phyloP scores from a whole-genome alignment of 1,140 invertebrate species.

The Myzus persicae region DNA sequence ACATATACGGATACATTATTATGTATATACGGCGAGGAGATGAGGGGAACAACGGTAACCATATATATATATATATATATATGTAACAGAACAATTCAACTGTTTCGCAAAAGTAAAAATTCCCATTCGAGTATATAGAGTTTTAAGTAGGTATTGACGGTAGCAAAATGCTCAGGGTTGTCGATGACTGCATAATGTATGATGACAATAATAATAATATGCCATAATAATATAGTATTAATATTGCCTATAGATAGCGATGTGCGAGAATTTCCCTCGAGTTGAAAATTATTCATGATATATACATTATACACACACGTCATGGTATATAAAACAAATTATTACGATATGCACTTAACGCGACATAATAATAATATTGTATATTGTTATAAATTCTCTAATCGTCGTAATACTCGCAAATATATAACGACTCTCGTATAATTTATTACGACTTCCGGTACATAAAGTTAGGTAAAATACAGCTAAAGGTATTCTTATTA shows the following conservation, averaged over 20 bases:
- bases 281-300: slow-evolving; percentile 17
- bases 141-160: not conserved
- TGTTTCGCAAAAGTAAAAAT: not conserved
- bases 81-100: not conserved
- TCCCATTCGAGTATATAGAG: not conserved
- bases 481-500: not conserved
- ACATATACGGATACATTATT: not conserved
- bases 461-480: not conserved
- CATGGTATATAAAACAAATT: not conserved
- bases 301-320: not conserved
- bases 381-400: not conserved
- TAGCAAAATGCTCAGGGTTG: not conserved
- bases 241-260: not conserved
- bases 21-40: not conserved
- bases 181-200: not conserved
- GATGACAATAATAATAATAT: not conserved
- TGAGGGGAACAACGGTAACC: not conserved
- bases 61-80: no score
- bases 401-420: not conserved
- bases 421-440: not conserved
- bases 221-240: not conserved
- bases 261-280: not conserved
- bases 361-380: not conserved
- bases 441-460: not conserved
- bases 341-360: slow-evolving; percentile 4